Evolutionary conservation across 2,888 invertebrate species (phyloP).

Genomic region (Drosophila paramelanica): DNA sequence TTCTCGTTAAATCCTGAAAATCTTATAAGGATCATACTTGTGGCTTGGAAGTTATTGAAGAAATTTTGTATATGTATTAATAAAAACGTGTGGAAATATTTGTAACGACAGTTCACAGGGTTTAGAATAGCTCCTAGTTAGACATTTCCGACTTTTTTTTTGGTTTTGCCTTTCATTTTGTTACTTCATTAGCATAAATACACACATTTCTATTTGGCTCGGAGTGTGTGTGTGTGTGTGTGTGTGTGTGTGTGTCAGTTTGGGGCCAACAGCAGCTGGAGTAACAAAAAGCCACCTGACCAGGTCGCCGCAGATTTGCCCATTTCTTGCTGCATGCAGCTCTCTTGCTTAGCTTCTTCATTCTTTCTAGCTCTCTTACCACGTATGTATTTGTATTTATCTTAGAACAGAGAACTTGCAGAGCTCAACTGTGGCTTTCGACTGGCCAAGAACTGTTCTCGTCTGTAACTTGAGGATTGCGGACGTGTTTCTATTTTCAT

Average conservation of each 20-base stretch:
- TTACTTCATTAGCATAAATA: constrained; percentile 56
- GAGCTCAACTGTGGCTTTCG: constrained; percentile 27
- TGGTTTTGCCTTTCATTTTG: constrained; percentile 39
- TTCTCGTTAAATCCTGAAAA: too few species aligned
- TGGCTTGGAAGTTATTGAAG: too few species aligned
- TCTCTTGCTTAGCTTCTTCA: constrained; percentile 13
- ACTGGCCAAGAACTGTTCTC: constrained; percentile 68
- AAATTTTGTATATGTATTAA: too few species aligned
- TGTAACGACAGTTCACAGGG: too few species aligned
- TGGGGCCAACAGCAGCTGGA: constrained; percentile 42
- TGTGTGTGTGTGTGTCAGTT: constrained; percentile 22
- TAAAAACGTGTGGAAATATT: too few species aligned
- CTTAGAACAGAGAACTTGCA: constrained; percentile 25
- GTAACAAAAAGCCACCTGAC: constrained; percentile 56
- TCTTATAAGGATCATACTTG: too few species aligned
- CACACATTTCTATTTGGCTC: constrained; percentile 32
- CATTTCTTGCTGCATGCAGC: constrained; percentile 34
- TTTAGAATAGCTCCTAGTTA: too few species aligned
- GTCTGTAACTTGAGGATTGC: constrained; percentile 65
- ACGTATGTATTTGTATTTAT: constrained; percentile 11
- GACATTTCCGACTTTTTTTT: constrained; percentile 4
- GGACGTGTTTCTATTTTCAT: constrained; percentile 55
- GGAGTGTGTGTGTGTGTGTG: constrained; percentile 16
- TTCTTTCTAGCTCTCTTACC: constrained; percentile 3
- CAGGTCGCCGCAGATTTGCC: constrained; percentile 48